Evolutionary conservation across 53 echinoderm and acorn worm genomes (phyloP).

Genomic region (Echinometra lucunter): DNA sequence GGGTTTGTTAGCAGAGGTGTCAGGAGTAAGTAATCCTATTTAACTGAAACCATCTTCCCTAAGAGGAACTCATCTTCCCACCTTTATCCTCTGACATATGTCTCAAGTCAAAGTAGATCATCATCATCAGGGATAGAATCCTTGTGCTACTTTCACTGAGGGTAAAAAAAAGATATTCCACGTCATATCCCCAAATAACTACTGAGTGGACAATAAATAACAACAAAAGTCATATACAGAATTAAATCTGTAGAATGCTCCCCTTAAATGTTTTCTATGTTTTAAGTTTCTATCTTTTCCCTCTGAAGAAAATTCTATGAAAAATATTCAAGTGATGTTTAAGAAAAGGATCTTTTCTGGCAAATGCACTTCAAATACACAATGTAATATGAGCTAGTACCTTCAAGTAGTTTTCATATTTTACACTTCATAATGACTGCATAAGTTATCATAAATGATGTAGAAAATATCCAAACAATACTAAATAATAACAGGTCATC

Average conservation of each 20-base stretch:
- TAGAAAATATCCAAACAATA: too few relatives aligned
- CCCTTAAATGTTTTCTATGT: too few relatives aligned
- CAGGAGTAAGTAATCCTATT: background rate
- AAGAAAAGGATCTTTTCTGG: too few relatives aligned
- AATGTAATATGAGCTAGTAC: too few relatives aligned
- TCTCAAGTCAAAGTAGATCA: background rate
- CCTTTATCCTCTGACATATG: background rate
- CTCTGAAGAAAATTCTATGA: too few relatives aligned
- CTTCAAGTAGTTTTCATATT: too few relatives aligned
- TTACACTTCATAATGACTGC: too few relatives aligned
- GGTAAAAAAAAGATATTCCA: background rate
- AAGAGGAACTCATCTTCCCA: slow-evolving; percentile 3
- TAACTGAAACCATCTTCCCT: background rate
- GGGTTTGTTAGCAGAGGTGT: background rate
- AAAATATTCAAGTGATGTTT: too few relatives aligned
- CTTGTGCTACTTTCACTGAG: background rate
- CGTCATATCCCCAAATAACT: background rate
- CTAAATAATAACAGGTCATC: background rate
- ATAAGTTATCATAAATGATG: too few relatives aligned
- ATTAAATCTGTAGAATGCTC: too few relatives aligned
- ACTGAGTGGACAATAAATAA: background rate
- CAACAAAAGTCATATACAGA: background rate
- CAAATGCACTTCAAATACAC: too few relatives aligned
- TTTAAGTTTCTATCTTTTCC: too few relatives aligned
- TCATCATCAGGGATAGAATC: background rate